Base-by-base conservation (phyloP, 2,888 invertebrate genomes). In the Eucriotettix oculatus region DNA sequence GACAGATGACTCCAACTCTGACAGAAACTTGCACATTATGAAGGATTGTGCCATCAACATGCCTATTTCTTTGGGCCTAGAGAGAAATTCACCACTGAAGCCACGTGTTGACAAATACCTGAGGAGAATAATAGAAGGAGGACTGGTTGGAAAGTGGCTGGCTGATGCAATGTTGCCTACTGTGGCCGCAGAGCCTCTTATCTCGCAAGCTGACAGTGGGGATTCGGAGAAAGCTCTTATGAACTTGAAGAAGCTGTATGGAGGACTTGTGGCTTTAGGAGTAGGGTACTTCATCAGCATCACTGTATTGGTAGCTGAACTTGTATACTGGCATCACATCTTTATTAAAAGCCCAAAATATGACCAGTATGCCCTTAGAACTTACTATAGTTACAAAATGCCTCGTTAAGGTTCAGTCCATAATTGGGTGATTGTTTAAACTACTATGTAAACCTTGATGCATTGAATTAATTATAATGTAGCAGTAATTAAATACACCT, bases 21-120 rank as follows among this genome's bases (percentile, higher is more conserved):
- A 60, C n/a, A 41, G 29, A 41, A 57, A 52, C 14, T 72, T 91
- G 59, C 90, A 91, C 67, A 86, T 91, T 11, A 91, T 91, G 90
- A 75, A 77, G 2, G 85, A 89, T 64, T 91, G 91, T 70, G 81
- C 86, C 0, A 82, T 90, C 9, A 82, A 84, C 65, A 86, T 88
- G 79, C 90, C 90, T 0, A 81, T 90, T 58, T 87, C 89, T 0
- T 76, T 91, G 63, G 90, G 89, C 0, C 78, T 90, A 67, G 86
- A 87, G 68, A 90, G 86, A 68, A 89, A 90, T 71, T 89, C 90
- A 0, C 87, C 89, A 0, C 71, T 90, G 9, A 88, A 87, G 68
- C 66, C 67, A 11, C 65, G 65, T 16, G 66, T 69, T 40, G 69
- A 69, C 56, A 61, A 58, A 43, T 66, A 67, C 48, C 59, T 90